Evolutionary conservation across 1,140 invertebrate species (phyloP).

Genomic region (Drusus annulatus): DNA sequence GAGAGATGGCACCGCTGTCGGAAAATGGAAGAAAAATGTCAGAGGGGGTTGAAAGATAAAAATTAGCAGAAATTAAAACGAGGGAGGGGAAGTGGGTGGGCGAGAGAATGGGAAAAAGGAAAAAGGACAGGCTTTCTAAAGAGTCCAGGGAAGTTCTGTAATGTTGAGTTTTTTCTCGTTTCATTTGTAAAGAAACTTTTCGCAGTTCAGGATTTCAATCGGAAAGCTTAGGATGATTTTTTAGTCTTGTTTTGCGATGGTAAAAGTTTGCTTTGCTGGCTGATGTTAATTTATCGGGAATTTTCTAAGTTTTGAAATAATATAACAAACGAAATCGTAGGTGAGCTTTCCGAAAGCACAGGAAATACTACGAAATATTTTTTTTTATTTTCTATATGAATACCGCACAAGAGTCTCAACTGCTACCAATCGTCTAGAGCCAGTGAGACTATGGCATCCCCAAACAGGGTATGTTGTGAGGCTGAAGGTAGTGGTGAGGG

Average conservation of each 20-base stretch:
- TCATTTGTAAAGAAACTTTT: conserved; percentile 25
- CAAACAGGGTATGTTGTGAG: no score
- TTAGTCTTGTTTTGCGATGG: neutral
- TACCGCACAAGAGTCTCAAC: no score
- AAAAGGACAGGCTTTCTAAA: conserved; percentile 4
- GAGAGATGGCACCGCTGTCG: conserved; percentile 42
- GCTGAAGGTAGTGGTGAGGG: no score
- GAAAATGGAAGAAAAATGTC: conserved; percentile 56
- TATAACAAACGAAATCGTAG: no score
- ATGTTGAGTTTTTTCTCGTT: conserved; percentile 11
- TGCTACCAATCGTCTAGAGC: no score
- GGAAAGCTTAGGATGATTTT: neutral
- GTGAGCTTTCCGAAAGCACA: no score
- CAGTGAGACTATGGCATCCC: no score
- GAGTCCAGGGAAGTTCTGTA: neutral
- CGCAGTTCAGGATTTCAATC: conserved; percentile 3
- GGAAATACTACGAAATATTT: no score
- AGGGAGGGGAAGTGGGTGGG: conserved; percentile 33
- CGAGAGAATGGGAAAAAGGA: neutral
- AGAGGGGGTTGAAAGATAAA: conserved; percentile 60
- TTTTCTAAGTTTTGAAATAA: no score
- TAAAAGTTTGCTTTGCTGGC: neutral
- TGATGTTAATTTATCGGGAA: conserved; percentile 4
- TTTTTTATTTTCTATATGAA: no score
- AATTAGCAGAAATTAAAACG: conserved; percentile 63